Evolutionary conservation across 2,113 vertebrate genomes (phyloP).

Genomic region (Cyanoderma ruficeps): DNA sequence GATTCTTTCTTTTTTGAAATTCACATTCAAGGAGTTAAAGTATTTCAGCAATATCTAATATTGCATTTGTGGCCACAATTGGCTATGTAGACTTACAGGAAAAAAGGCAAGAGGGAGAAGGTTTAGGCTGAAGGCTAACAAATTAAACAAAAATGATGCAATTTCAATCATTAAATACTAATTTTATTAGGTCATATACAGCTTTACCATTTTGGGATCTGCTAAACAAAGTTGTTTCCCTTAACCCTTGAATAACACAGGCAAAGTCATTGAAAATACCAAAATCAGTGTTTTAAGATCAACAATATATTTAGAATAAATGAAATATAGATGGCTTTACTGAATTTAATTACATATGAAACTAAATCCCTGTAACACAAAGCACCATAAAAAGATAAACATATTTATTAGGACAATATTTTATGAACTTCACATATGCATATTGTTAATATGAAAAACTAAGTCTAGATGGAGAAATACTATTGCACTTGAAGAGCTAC

Average conservation of each 20-base stretch:
- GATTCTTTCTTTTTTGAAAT: not conserved
- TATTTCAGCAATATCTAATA: not conserved
- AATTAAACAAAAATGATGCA: not conserved
- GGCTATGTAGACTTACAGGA: not conserved
- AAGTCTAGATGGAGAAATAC: not conserved
- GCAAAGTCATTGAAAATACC: constrained; percentile 11
- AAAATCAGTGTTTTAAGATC: not conserved
- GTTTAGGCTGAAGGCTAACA: not conserved
- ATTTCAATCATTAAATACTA: not conserved
- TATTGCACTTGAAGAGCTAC: not conserved
- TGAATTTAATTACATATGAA: constrained; percentile 49
- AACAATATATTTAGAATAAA: constrained; percentile 1
- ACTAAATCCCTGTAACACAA: constrained; percentile 23
- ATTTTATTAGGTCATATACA: not conserved
- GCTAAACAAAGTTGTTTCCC: not conserved
- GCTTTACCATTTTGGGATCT: not conserved
- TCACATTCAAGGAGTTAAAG: not conserved
- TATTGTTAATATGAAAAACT: not conserved
- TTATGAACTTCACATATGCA: not conserved
- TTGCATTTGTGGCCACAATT: not conserved
- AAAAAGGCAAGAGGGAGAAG: not conserved
- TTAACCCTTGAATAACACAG: not conserved
- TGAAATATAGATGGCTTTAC: constrained; percentile 1
- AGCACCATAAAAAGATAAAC: constrained; percentile 5
- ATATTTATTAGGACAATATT: constrained; percentile 18